Evolutionary conservation across 2,888 invertebrate species (phyloP), one percentile per base, ranked within the genome.

Genomic region (Oegoconia quadripuncta): DNA sequence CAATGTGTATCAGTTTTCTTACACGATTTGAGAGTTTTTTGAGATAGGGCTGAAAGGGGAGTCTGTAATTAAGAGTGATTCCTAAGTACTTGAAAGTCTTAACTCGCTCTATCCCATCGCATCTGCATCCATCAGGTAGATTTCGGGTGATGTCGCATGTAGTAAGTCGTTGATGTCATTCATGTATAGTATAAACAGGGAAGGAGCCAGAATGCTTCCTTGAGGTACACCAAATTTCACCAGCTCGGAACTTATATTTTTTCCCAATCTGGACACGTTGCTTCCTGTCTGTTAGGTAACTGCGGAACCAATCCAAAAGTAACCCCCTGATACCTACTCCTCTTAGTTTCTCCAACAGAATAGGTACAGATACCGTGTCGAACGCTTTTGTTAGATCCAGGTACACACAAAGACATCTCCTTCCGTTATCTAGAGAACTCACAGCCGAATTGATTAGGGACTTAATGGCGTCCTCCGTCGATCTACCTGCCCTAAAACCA

Each of bases 211-310:
- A 5, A 46, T 27, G 9, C 38, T 36, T 1, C 46, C 46, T 15
- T 46, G 42, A 1, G 46, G 42, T 5, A 42, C 36, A 3, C 46
- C 46, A 17, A 32, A 37, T 3, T 29, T 13, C 0, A 46, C n/a
- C 7, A 3, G 2, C 7, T 14, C 14, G 3, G 25, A 28, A 11
- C 28, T 42, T 46, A 0, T 15, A 9, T 16, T 15, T 9, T 1
- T 3, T 7, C 8, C 16, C 36, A 1, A 46, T 11, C 13, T 11
- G 39, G 8, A 39, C 39, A 4, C 17, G n/a, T 22, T 42, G 46
- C 12, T 13, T 31, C 11, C 46, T 38, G 7, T 34, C 22, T 3
- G 36, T 14, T 1, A 46, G 14, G 15, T 42, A 43, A 14, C 20
- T 16, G 9, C 28, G 13, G 8, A 46, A 34, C 1, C 41, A 4